phyloP scores from a whole-genome alignment of 2,888 invertebrate species.

The Drosophila paucipuncta region DNA sequence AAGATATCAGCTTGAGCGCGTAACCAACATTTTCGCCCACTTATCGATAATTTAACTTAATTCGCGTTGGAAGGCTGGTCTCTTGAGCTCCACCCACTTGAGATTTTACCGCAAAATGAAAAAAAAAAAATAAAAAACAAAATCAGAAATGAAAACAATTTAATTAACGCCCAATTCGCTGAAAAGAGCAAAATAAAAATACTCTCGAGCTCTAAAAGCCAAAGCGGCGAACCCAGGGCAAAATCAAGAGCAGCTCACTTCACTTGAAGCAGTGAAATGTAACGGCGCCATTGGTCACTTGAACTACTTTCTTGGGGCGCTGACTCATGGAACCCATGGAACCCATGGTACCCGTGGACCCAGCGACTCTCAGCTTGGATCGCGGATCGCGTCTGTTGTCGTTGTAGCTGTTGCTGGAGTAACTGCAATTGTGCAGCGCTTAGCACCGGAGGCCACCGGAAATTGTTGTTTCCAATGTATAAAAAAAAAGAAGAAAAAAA shows the following conservation, averaged over 20 bases:
- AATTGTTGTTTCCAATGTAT: constrained; percentile 61
- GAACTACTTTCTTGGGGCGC: constrained; percentile 70
- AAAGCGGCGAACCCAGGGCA: constrained; percentile 2
- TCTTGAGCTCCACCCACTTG: constrained; percentile 44
- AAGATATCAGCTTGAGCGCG: constrained; percentile 36
- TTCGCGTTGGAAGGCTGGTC: constrained; percentile 2
- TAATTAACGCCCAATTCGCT: constrained; percentile 70
- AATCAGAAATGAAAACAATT: constrained; percentile 68
- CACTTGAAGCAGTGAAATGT: constrained; percentile 72
- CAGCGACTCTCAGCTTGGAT: constrained; percentile 2
- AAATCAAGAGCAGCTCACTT: constrained; percentile 39
- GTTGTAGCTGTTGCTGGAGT: constrained; percentile 13
- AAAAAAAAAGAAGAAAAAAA: constrained; percentile 14
- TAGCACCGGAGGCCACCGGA: constrained; percentile 63
- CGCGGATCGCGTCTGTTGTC: constrained; percentile 1
- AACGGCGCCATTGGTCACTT: constrained; percentile 79
- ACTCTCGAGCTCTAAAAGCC: neutral
- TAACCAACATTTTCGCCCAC: constrained; percentile 47
- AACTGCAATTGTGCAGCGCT: constrained; percentile 63
- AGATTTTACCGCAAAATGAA: constrained; percentile 46
- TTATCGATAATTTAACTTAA: constrained; percentile 31
- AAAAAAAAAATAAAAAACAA: constrained; percentile 18
- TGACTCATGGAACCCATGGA: constrained; percentile 54
- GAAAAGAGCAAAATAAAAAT: neutral
- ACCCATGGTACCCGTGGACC: constrained; percentile 5